A percentile compares a stretch with the other conserved stretches of the same genome.
phyloP scores from a whole-genome alignment of 2,797 vertebrate genomes.

The Sebastolobus altivelis region DNA sequence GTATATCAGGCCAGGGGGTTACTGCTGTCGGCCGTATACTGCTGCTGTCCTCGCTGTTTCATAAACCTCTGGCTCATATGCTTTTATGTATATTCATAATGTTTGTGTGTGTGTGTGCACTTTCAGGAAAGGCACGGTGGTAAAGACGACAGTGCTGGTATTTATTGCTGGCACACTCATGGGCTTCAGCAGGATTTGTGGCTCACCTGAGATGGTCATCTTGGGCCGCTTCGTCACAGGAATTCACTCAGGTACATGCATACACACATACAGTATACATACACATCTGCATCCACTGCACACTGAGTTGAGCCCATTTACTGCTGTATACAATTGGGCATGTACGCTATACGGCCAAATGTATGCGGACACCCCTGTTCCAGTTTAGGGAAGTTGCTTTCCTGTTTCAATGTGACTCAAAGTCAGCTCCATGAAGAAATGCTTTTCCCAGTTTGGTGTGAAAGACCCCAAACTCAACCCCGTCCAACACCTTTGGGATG shows the following conservation, averaged over 20 bases:
- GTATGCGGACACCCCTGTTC: background rate
- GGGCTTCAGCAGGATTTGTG: slow-evolving; percentile 89
- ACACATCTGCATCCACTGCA: background rate
- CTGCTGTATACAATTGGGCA: background rate
- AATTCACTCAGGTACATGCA: slow-evolving; percentile 89
- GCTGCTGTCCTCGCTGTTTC: slow-evolving; percentile 42
- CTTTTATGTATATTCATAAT: slow-evolving; percentile 57
- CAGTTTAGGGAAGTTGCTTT: background rate
- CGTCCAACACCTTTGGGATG: background rate
- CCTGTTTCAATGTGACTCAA: background rate
- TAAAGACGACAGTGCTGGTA: slow-evolving; percentile 87
- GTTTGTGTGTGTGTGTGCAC: slow-evolving; percentile 46
- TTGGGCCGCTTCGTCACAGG: slow-evolving; percentile 90
- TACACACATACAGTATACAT: background rate
- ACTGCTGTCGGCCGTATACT: slow-evolving; percentile 53
- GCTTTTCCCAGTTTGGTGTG: background rate
- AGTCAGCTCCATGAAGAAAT: background rate
- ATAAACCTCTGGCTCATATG: slow-evolving; percentile 37
- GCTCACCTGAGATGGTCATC: slow-evolving; percentile 93
- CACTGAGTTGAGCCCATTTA: background rate
- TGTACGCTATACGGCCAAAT: background rate
- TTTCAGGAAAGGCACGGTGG: slow-evolving; percentile 89
- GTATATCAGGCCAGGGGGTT: slow-evolving; percentile 69
- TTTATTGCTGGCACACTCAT: slow-evolving; percentile 87
- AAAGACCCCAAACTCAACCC: background rate